phyloP scores from a whole-genome alignment of 2,888 invertebrate genomes.

The Erebia palarica region DNA sequence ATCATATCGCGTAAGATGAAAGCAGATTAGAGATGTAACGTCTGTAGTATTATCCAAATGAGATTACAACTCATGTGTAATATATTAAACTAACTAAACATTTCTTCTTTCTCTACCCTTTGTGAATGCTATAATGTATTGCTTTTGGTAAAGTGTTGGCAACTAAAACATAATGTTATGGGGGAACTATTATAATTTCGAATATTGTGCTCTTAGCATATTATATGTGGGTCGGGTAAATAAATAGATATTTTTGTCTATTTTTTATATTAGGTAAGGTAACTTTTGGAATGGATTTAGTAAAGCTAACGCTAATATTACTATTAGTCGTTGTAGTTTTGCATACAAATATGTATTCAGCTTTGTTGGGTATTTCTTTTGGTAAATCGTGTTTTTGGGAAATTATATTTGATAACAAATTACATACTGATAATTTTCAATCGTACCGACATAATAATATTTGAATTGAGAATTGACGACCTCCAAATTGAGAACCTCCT shows the following conservation, averaged over 20 bases:
- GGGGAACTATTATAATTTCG: neutral
- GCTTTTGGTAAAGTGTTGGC: neutral
- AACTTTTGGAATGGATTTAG: too few relatives aligned
- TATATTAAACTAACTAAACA: slow-evolving; percentile 1
- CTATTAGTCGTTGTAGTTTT: too few relatives aligned
- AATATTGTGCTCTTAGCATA: neutral
- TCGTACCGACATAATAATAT: too few relatives aligned
- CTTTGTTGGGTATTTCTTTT: too few relatives aligned
- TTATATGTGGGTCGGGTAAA: neutral
- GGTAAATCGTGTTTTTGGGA: too few relatives aligned
- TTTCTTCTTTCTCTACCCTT: neutral
- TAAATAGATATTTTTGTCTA: neutral
- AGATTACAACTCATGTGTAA: neutral
- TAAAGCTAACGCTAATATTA: too few relatives aligned
- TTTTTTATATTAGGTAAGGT: too few relatives aligned
- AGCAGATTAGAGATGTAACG: slow-evolving; percentile 3
- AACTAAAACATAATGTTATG: neutral
- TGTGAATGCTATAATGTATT: neutral
- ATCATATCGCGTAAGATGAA: slow-evolving; percentile 15
- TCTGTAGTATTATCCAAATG: neutral
- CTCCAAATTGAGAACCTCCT: too few relatives aligned
- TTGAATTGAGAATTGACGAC: too few relatives aligned
- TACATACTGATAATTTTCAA: too few relatives aligned
- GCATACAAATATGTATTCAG: too few relatives aligned
- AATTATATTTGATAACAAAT: too few relatives aligned